phyloP scores from a whole-genome alignment of 2,797 vertebrate genomes.

The Cuculus canorus region DNA sequence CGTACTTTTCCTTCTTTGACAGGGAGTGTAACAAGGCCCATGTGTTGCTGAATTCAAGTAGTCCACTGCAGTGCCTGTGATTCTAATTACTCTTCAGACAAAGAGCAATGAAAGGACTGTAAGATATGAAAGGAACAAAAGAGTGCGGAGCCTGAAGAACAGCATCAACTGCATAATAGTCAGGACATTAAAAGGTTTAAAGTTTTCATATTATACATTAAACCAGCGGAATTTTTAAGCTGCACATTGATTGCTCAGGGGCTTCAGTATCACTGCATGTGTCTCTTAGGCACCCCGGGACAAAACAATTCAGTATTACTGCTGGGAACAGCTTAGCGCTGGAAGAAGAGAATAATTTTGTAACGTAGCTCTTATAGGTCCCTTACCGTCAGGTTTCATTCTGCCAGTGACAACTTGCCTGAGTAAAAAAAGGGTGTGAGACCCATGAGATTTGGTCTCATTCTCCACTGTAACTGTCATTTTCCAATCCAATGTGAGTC shows the following conservation, averaged over 20 bases:
- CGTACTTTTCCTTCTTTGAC: neutral
- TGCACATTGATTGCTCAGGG: neutral
- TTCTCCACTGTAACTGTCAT: neutral
- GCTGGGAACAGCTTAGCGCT: neutral
- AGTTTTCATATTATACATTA: slow-evolving; percentile 8
- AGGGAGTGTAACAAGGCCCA: neutral
- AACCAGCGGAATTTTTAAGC: neutral
- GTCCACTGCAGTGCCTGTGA: neutral
- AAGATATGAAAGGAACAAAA: neutral
- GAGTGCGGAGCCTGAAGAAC: neutral
- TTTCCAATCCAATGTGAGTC: slow-evolving; percentile 1
- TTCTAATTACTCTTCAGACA: neutral
- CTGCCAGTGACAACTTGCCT: neutral
- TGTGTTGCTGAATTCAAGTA: neutral
- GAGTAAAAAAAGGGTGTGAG: neutral
- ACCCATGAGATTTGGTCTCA: neutral
- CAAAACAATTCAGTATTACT: neutral
- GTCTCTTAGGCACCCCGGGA: neutral
- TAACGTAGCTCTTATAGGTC: neutral
- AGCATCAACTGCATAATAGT: neutral
- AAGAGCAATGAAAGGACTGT: neutral
- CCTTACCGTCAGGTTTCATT: neutral
- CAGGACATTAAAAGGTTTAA: neutral
- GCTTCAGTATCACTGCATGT: neutral
- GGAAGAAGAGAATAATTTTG: neutral